Evolutionary conservation across 2,113 vertebrate species (phyloP).

Genomic region (Coreoperca whiteheadi): DNA sequence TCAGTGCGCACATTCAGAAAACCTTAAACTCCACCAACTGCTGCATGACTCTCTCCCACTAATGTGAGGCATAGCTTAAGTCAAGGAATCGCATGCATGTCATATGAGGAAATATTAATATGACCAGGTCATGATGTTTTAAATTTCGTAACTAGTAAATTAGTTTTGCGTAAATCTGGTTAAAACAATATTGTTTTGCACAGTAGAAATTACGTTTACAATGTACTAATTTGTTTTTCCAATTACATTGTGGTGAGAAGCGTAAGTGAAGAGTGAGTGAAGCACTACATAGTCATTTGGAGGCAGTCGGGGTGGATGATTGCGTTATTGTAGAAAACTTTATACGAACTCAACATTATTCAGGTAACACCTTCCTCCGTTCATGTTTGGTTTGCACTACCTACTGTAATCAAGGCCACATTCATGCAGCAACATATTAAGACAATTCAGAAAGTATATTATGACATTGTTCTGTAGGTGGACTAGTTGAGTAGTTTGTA

Average conservation of each 20-base stretch:
- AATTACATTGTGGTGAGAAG: not conserved
- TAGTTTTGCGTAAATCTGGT: not conserved
- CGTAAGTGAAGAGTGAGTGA: not conserved
- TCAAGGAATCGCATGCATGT: not conserved
- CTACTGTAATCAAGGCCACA: no score
- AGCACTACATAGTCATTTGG: not conserved
- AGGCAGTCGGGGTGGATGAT: not conserved
- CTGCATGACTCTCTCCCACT: not conserved
- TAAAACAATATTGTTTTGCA: not conserved
- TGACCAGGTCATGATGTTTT: not conserved
- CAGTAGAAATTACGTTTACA: not conserved
- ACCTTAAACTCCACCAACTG: not conserved
- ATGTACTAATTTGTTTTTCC: not conserved
- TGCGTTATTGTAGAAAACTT: no score
- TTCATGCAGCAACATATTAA: no score
- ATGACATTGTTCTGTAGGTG: no score
- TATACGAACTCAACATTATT: no score
- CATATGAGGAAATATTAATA: not conserved
- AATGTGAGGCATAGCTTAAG: conserved; percentile 21
- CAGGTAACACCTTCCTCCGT: no score
- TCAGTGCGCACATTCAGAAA: conserved; percentile 2
- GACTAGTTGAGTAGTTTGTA: no score
- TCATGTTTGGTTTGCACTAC: no score
- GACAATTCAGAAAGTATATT: no score
- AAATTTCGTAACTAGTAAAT: not conserved